Base-by-base conservation (phyloP, 2,888 invertebrate species). In the Entomobrya multifasciata region DNA sequence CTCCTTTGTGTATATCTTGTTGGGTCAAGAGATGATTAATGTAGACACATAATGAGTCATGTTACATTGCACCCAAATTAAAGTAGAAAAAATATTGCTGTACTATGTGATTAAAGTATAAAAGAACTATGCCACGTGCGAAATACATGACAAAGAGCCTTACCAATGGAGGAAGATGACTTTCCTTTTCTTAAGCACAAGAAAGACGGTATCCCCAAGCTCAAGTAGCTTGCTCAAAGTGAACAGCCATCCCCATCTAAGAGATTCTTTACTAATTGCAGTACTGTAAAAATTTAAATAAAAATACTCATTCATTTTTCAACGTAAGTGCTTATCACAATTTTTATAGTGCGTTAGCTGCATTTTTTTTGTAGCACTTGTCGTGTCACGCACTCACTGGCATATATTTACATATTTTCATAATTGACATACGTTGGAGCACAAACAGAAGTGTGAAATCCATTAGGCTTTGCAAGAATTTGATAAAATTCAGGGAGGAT, bases 241-340 rank as follows among this genome's bases (percentile, higher is more conserved):
- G 93, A 99, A 99, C 94, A 98, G 95, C 95, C 96, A 97, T 90
- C 98, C 97, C 99, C 99, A 99, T 93, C 98, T 98, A 5, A 98
- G 98, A 88, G 97, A 96, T 76, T 98, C 98, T 91, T 96, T 82
- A 25, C 79, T 86, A 10, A 90, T 80, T 3, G 79, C 88, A 20
- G 65, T 47, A 41, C 90, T 90, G 74, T 8, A 20, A 72, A 52
- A 52, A 52, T n/a, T n/a, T n/a, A n/a, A n/a, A n/a, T n/a, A n/a
- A n/a, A n/a, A n/a, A n/a, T n/a, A n/a, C n/a, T n/a, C n/a, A n/a
- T n/a, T n/a, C n/a, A n/a, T n/a, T n/a, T n/a, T n/a, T n/a, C n/a
- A n/a, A n/a, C n/a, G n/a, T n/a, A n/a, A n/a, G n/a, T n/a, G n/a
- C n/a, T 36, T 36, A 36, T 8, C 36, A 36, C 36, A 36, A 36